These are phyloP conservation scores for Antennarius striatus DNA, from an alignment of 2,113 vertebrate genomes.

Conservation along the genomic window DNA sequence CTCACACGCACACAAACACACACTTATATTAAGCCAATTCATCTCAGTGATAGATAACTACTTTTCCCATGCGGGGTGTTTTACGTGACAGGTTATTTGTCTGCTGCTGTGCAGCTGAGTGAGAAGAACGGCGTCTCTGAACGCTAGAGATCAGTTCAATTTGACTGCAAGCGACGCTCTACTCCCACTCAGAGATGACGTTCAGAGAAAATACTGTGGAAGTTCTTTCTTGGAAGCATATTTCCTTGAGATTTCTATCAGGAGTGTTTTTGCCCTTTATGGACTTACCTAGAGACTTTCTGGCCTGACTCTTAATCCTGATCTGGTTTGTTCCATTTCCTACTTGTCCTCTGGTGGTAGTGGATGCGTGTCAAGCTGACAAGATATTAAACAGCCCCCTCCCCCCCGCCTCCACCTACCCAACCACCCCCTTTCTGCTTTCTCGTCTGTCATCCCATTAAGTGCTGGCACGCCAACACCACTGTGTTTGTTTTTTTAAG, in stretches of 20 bases:
- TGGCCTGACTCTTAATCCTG: conserved; percentile 45
- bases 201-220: conserved; percentile 27
- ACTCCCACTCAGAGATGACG: conserved; percentile 25
- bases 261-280: conserved; percentile 50
- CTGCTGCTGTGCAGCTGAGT: conserved; percentile 24
- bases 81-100: conserved; percentile 44
- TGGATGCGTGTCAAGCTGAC: conserved; percentile 17
- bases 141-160: conserved; percentile 35
- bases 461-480: conserved; percentile 34
- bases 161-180: conserved; percentile 22
- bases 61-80: conserved; percentile 20
- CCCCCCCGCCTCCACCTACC: conserved; percentile 18
- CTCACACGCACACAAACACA: neutral
- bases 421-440: conserved; percentile 16
- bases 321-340: conserved; percentile 45
- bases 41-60: conserved; percentile 35
- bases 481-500: conserved; percentile 56
- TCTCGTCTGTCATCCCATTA: conserved; percentile 53
- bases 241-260: conserved; percentile 52
- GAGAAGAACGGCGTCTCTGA: conserved; percentile 32
- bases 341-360: conserved; percentile 32
- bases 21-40: conserved; percentile 22
- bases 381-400: neutral
- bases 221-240: conserved; percentile 45
- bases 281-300: conserved; percentile 45